Evolutionary conservation across 2,888 invertebrate genomes (phyloP), one percentile per base, ranked within the genome.

Genomic region (Aphodius sticticus): DNA sequence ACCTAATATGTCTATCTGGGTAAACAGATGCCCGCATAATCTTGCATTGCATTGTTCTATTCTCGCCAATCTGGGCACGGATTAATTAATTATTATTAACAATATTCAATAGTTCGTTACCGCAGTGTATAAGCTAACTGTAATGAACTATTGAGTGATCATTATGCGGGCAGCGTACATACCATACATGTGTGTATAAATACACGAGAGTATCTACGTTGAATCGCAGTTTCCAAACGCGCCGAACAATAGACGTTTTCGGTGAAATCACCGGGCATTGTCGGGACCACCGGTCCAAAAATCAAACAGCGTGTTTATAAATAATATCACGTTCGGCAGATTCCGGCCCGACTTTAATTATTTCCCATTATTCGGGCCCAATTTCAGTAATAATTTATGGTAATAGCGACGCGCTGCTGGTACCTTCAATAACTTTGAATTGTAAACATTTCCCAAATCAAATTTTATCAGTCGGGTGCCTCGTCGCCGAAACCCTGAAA

Each of bases 21-120:
- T 53, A 53, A 53, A 53, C 53, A 53, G 53, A 53, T 2, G 53
- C 53, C 53, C 53, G 53, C 53, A 53, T 53, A 53, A 53, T 53
- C 53, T 53, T 53, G 53, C 53, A 53, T 53, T 53, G 53, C 53
- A 53, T 53, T 53, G 53, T 53, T 53, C 53, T 53, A 53, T 53
- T 53, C 53, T 53, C 7, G 53, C 53, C 53, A 53, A 53, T 53
- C 53, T 9, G 12, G 9, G 53, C 53, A 53, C 53, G 53, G 6
- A 53, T 53, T 53, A 53, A 53, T 53, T 53, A 53, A 53, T 53
- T 53, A 53, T 53, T 53, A 53, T 53, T 53, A 53, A 53, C 53
- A 53, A 53, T 53, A 53, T 53, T 53, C 53, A 53, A 53, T 53
- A 53, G 53, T 53, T 53, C 53, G 53, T 53, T 53, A 53, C 7